Base-by-base conservation (phyloP, 2,888 invertebrate species). In the Griposia aprilina region DNA sequence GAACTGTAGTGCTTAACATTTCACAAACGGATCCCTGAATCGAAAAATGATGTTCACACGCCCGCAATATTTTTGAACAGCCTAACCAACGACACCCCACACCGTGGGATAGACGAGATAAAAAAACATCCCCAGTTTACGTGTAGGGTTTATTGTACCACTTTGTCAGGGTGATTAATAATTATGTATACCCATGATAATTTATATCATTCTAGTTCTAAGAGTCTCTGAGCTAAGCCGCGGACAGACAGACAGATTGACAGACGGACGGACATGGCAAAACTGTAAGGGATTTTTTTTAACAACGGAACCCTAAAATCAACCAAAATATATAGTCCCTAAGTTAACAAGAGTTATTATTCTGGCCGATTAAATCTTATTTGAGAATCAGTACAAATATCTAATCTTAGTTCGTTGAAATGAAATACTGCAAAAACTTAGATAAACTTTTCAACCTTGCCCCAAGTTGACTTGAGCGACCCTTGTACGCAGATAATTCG, bases 341-440 rank as follows among this genome's bases (percentile, higher is more conserved):
- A 26, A 26, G 4, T 26, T 26, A 50, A 62, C 15, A 79, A 72
- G 6, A 79, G 50, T 79, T 26, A 79, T 79, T 59, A 66, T 73
- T 59, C 73, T 36, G n/a, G 5, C 10, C 30, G 1, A 74, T 70
- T 78, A 41, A 62, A 59, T 68, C 71, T 76, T 77, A 36, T 45
- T 36, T 15, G 8, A 68, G 77, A 68, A 81, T 81, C 67, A 20
- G 57, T 68, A 63, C 23, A 57, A 78, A 68, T 69, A 5, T 81
- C 59, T 66, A 26, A 71, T 65, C 67, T 82, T 8, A 62, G 36
- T 74, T 82, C 23, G 52, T 75, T 72, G 62, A 79, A 82, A 82
- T 82, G 67, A 74, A 79, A 82, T 70, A 79, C 77, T 62, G 74
- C 79, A 71, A 71, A 68, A 71, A 72, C 63, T 75, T 75, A 17